Percentiles rank a stretch among this genome's conserved stretches.
phyloP scores from a whole-genome alignment of 2,797 vertebrate species.

The Poeciliopsis turneri region DNA sequence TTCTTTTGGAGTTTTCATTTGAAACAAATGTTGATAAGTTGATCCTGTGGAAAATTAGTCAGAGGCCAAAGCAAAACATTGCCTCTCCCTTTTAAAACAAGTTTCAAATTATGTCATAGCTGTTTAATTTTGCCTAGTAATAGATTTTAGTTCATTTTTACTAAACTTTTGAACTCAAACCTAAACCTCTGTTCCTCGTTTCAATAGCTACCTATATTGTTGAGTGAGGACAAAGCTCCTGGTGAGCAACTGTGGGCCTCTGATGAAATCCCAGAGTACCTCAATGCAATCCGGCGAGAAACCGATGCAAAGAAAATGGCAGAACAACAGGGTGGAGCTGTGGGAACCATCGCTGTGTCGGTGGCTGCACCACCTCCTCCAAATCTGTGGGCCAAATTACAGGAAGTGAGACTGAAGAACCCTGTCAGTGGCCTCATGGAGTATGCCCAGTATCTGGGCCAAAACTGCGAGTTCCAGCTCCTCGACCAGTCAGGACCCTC shows the following conservation, averaged over 20 bases:
- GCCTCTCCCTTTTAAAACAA: neutral
- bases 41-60: neutral
- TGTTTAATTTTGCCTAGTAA: neutral
- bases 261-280: conserved; percentile 90
- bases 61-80: neutral
- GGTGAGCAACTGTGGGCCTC: conserved; percentile 83
- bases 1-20: neutral
- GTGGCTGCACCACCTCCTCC: conserved; percentile 83
- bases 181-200: neutral
- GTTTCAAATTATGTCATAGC: neutral
- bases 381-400: conserved; percentile 84
- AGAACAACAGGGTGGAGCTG: conserved; percentile 23
- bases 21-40: neutral
- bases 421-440: conserved; percentile 93
- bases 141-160: neutral
- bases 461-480: conserved; percentile 91
- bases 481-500: conserved; percentile 94
- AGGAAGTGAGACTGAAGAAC: conserved; percentile 91
- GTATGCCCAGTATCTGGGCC: conserved; percentile 89
- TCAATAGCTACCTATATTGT: conserved; percentile 4
- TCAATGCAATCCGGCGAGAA: conserved; percentile 85
- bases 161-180: neutral
- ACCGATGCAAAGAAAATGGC: conserved; percentile 62
- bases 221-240: conserved; percentile 47
- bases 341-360: conserved; percentile 80